A percentile compares a stretch with the other conserved stretches of the same genome.
phyloP scores from a whole-genome alignment of 2,888 invertebrate species.

The Julus scandinavius region DNA sequence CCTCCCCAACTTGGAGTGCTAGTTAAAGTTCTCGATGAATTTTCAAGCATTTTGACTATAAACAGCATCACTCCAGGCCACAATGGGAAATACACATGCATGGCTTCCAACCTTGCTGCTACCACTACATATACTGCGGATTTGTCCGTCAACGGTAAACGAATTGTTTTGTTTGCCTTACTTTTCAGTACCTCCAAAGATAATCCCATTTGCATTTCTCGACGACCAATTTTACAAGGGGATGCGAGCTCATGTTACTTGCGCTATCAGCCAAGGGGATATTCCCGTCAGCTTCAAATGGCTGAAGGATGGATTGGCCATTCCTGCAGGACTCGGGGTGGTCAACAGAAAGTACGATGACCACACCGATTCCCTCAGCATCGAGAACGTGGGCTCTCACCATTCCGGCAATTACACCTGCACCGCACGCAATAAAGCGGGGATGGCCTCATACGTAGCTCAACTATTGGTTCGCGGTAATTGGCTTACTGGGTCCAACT shows the following conservation, averaged over 20 bases:
- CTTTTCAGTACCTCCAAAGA: conserved; percentile 75
- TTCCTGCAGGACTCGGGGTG: conserved; percentile 59
- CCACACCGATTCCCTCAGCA: conserved; percentile 61
- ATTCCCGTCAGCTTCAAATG: conserved; percentile 57
- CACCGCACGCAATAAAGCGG: conserved; percentile 59
- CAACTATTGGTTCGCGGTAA: conserved; percentile 61
- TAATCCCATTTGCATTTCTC: conserved; percentile 78
- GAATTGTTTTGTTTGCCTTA: conserved; percentile 52
- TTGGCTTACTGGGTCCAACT: background rate
- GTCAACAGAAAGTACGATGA: conserved; percentile 59
- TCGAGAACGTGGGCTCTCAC: conserved; percentile 60
- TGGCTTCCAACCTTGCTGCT: conserved; percentile 81
- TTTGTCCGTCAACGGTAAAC: conserved; percentile 84
- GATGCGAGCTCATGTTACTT: conserved; percentile 60
- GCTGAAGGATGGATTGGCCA: conserved; percentile 57
- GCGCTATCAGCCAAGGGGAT: conserved; percentile 58
- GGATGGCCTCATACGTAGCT: conserved; percentile 60
- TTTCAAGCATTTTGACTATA: conserved; percentile 81
- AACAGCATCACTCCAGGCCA: conserved; percentile 79
- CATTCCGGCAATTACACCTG: conserved; percentile 59
- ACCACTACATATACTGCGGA: conserved; percentile 82
- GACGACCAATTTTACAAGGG: conserved; percentile 69
- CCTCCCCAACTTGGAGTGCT: conserved; percentile 64
- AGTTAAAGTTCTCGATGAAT: conserved; percentile 70
- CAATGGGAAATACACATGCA: conserved; percentile 81